Evolutionary conservation across 2,797 vertebrate genomes (phyloP).

Genomic region (Trematomus bernacchii): DNA sequence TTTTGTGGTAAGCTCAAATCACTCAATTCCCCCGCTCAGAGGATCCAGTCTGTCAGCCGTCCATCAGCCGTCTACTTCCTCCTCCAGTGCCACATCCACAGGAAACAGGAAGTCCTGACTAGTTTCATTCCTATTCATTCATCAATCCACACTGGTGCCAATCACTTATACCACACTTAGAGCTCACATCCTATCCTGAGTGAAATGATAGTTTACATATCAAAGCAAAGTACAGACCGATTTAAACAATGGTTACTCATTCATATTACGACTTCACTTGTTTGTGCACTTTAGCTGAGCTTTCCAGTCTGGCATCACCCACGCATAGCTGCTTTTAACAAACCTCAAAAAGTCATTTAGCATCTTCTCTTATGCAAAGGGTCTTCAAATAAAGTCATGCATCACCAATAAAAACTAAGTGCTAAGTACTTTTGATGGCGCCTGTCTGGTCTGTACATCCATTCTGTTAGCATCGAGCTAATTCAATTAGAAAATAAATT

Average conservation of each 20-base stretch:
- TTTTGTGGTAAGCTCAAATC: slow-evolving; percentile 37
- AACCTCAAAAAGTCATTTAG: slow-evolving; percentile 30
- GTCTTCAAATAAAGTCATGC: slow-evolving; percentile 18
- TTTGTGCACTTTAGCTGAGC: slow-evolving; percentile 15
- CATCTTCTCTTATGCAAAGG: slow-evolving; percentile 2
- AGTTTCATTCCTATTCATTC: slow-evolving; percentile 53
- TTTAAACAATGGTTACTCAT: slow-evolving; percentile 10
- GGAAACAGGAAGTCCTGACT: slow-evolving; percentile 70
- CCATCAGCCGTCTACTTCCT: slow-evolving; percentile 64
- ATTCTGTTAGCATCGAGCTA: not conserved
- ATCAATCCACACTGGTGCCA: slow-evolving; percentile 50
- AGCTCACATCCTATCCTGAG: slow-evolving; percentile 23
- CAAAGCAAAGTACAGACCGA: not conserved
- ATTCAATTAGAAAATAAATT: not conserved
- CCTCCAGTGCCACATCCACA: slow-evolving; percentile 60
- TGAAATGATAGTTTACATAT: slow-evolving; percentile 9
- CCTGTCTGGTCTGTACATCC: slow-evolving; percentile 9
- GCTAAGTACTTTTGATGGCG: slow-evolving; percentile 1
- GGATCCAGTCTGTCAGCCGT: slow-evolving; percentile 58
- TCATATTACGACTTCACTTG: slow-evolving; percentile 20
- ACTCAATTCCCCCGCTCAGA: slow-evolving; percentile 49
- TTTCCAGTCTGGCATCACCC: slow-evolving; percentile 18
- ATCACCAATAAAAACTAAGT: slow-evolving; percentile 15
- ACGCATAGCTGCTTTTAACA: slow-evolving; percentile 18
- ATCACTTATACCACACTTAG: slow-evolving; percentile 8